Evolutionary conservation across 2,797 vertebrate genomes (phyloP), one percentile per base, ranked within the genome.

Genomic region (Clamator glandarius): DNA sequence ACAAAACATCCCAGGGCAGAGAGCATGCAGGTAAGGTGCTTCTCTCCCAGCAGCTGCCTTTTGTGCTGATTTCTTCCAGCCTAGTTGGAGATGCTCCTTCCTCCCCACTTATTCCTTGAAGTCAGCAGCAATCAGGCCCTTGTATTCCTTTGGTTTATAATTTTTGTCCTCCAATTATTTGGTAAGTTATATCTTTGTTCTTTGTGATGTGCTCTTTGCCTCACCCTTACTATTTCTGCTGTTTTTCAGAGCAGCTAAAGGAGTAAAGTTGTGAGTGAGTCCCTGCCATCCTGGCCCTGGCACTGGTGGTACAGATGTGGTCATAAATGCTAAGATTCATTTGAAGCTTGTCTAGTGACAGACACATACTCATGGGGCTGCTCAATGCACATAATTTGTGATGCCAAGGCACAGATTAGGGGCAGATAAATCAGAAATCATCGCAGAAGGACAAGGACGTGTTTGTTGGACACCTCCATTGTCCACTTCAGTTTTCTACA

Each of bases 341-440:
- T 64, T 54, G 41, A 46, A 89, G 21, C 24, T 72, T 3, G 6
- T 72, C 12, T 58, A 20, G 76, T 1, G 2, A 50, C 62, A 48
- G 61, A 36, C 68, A 25, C 0, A 0, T 12, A 9, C 14, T 26
- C 0, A 0, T 48, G 64, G 35, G 13, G 35, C 59, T 85, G 64
- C 66, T 78, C 17, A 6, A 57, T 39, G 62, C 54, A 74, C 89
- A 74, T 55, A n/a, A 23, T 33, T 25, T 36, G 57, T 84, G 90
- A 52, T 89, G 72, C 82, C 51, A 46, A 52, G 44, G 33, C n/a
- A 54, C 69, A 79, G 44, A 28, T 61, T 72, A 84, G 59, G 63
- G 83, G n/a, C 36, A 63, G 62, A 46, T 50, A 86, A 92, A 48
- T 64, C 5, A 5, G 73, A 75, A 90, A 75, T 48, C 0, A 0